Evolutionary conservation across 2,113 vertebrate genomes (phyloP).

Genomic region (Lycocorax pyrrhopterus): DNA sequence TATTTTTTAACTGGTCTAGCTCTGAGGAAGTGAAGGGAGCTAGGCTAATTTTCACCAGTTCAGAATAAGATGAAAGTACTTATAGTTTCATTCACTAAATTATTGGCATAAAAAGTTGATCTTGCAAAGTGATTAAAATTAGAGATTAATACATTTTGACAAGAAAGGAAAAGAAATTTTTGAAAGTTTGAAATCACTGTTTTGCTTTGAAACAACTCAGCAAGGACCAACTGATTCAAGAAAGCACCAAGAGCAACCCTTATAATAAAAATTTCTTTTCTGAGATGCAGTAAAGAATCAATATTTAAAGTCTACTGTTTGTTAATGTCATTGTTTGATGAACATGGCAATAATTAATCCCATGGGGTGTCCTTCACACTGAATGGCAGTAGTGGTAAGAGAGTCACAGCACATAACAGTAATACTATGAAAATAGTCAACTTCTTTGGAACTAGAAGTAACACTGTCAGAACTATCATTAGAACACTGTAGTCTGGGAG

Average conservation of each 20-base stretch:
- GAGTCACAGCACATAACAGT: not conserved
- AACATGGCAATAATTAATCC: not conserved
- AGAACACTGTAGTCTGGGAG: not conserved
- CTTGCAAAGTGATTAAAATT: not conserved
- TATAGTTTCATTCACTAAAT: not conserved
- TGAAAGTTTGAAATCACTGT: not conserved
- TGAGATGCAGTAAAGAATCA: not conserved
- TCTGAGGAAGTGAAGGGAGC: not conserved
- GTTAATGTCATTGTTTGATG: not conserved
- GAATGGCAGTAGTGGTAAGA: not conserved
- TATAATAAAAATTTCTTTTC: not conserved
- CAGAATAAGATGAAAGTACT: not conserved
- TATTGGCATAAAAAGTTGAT: not conserved
- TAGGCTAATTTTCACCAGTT: not conserved
- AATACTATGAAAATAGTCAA: not conserved
- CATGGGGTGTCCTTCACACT: not conserved
- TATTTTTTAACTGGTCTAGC: not conserved
- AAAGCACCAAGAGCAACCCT: not conserved
- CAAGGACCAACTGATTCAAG: not conserved
- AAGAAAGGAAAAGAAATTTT: not conserved
- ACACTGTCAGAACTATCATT: not conserved
- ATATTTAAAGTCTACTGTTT: not conserved
- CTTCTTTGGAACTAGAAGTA: not conserved
- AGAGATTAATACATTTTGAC: not conserved
- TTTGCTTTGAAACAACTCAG: not conserved